phyloP scores from a whole-genome alignment of 2,113 vertebrate genomes.

The Rafetus swinhoei region DNA sequence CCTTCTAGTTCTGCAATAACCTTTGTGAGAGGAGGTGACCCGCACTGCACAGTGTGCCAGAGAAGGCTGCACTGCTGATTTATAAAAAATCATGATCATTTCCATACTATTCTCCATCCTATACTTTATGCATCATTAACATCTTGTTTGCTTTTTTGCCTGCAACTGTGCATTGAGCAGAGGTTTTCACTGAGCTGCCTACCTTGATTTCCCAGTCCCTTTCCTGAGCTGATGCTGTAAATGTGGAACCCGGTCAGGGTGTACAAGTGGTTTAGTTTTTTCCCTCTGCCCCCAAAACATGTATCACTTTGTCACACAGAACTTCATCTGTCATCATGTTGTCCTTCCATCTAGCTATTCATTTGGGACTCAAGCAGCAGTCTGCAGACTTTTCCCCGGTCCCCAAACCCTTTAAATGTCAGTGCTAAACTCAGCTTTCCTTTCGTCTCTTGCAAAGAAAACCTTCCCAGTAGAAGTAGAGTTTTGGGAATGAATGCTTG shows the following conservation, averaged over 20 bases:
- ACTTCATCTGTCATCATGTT: fast-evolving
- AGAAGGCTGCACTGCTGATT: background rate
- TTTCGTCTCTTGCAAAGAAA: background rate
- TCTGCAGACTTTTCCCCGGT: background rate
- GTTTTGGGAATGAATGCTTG: background rate
- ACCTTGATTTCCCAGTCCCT: background rate
- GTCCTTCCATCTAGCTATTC: background rate
- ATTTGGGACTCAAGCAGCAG: background rate
- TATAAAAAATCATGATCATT: background rate
- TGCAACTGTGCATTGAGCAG: background rate
- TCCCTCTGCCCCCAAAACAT: fast-evolving
- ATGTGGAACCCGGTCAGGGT: background rate
- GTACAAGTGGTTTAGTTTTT: background rate
- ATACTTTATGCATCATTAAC: background rate
- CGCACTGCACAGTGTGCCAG: background rate
- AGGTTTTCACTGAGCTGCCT: background rate
- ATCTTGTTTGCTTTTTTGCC: background rate
- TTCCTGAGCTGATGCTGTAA: background rate
- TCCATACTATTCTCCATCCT: background rate
- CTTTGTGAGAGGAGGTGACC: background rate
- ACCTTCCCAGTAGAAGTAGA: background rate
- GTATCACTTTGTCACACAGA: fast-evolving
- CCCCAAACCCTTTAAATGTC: background rate
- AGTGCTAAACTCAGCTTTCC: background rate
- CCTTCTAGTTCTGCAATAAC: background rate